A percentile compares a stretch with the other conserved stretches of the same genome.
These are phyloP conservation scores for Cyanoderma ruficeps DNA, from an alignment of 2,113 vertebrate species.

Conservation along the genomic window DNA sequence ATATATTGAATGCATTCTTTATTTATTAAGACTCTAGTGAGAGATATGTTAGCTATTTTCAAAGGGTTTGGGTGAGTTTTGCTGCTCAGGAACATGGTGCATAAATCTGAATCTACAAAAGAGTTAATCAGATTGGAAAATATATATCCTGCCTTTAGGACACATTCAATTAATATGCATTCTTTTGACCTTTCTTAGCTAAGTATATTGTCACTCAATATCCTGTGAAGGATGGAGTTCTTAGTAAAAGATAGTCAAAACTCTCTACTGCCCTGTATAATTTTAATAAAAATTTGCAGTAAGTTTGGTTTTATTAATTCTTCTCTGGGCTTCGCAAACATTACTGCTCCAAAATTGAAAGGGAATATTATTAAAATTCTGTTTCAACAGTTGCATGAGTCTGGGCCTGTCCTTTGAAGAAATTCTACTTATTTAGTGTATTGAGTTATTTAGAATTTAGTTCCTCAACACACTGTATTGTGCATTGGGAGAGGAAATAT, in stretches of 20 bases:
- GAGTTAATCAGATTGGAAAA: neutral
- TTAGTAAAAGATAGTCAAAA: neutral
- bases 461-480: neutral
- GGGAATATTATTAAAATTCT: neutral
- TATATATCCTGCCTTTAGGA: neutral
- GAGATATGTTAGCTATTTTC: neutral
- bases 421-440: neutral
- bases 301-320: slow-evolving; percentile 9
- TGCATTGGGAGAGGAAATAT: neutral
- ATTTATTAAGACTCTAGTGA: neutral
- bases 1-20: neutral
- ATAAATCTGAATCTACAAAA: neutral
- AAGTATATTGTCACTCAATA: slow-evolving; percentile 1
- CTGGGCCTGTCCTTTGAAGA: neutral
- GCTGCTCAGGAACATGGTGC: neutral
- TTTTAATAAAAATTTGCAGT: slow-evolving; percentile 23
- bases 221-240: neutral
- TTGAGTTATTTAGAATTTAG: neutral
- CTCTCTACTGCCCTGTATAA: neutral
- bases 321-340: neutral
- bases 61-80: neutral
- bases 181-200: slow-evolving; percentile 7
- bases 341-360: neutral
- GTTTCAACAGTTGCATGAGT: neutral
- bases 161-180: neutral